phyloP scores from a whole-genome alignment of 23 tunicate genomes.

The Trididemnum miniatum region DNA sequence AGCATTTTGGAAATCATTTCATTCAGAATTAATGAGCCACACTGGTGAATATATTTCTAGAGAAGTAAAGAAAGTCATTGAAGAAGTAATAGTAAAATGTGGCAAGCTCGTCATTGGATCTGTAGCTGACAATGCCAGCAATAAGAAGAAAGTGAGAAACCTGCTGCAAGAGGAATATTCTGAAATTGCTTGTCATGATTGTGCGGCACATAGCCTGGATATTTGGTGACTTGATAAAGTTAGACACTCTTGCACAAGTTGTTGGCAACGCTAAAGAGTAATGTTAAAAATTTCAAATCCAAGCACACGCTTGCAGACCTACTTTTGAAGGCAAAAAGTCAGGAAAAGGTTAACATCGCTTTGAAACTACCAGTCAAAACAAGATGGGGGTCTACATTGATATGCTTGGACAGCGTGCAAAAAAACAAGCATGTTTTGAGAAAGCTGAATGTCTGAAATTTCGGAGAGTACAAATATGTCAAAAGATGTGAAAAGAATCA shows the following conservation, averaged over 20 bases:
- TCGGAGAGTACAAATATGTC: slow-evolving; percentile 7
- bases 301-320: not conserved
- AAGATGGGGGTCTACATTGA: too few species aligned
- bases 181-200: not conserved
- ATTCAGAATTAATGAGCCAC: not conserved
- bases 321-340: not conserved
- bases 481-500: not conserved
- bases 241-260: not conserved
- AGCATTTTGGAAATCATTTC: not conserved
- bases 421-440: too few species aligned
- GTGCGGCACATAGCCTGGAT: not conserved
- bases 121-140: not conserved
- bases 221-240: not conserved
- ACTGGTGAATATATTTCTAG: not conserved
- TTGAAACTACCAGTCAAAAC: not conserved
- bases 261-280: not conserved
- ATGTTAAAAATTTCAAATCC: not conserved
- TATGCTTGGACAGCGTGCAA: too few species aligned
- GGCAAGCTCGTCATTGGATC: not conserved
- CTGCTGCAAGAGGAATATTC: not conserved
- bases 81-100: not conserved
- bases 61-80: not conserved
- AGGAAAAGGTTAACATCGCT: not conserved
- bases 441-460: not conserved
- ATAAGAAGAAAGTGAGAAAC: not conserved